Percentiles rank a stretch among this genome's conserved stretches.
Conservation (phyloP, 1,140 invertebrate genomes). For the Heliconius hewitsoni region DNA sequence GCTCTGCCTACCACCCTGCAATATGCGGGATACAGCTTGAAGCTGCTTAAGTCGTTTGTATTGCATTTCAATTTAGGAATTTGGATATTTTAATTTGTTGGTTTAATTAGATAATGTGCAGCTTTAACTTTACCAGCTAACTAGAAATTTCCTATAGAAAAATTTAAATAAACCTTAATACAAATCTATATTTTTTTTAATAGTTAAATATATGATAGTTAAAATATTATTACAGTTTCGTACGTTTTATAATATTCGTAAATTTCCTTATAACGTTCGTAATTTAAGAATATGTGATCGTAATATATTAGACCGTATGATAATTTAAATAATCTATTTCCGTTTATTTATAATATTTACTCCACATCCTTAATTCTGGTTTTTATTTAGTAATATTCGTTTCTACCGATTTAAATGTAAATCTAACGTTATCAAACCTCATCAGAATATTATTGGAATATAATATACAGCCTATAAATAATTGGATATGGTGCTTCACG, state of each 20-base stretch:
- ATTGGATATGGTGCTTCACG: slow-evolving; percentile 45
- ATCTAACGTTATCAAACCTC: slow-evolving; percentile 55
- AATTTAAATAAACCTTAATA: no score
- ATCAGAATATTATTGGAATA: slow-evolving; percentile 56
- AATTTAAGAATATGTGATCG: neutral
- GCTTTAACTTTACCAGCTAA: no score
- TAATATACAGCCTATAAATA: slow-evolving; percentile 63
- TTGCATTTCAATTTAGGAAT: no score
- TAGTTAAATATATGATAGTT: no score
- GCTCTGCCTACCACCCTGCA: neutral
- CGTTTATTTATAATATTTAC: neutral
- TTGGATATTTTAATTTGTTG: no score
- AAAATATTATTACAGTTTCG: no score
- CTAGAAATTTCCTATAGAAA: no score
- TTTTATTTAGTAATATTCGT: slow-evolving; percentile 47
- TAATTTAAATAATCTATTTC: slow-evolving; percentile 12
- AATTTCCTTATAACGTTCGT: neutral
- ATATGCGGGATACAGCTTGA: neutral
- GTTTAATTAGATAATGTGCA: no score
- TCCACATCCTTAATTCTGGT: slow-evolving; percentile 25
- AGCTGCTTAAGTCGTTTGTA: neutral
- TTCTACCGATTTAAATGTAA: slow-evolving; percentile 64
- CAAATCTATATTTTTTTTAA: no score
- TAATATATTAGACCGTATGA: neutral
- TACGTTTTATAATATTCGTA: no score